These are phyloP conservation scores for Camelus dromedarius DNA, from an alignment of 2,113 vertebrate genomes.

Conservation along the genomic window DNA sequence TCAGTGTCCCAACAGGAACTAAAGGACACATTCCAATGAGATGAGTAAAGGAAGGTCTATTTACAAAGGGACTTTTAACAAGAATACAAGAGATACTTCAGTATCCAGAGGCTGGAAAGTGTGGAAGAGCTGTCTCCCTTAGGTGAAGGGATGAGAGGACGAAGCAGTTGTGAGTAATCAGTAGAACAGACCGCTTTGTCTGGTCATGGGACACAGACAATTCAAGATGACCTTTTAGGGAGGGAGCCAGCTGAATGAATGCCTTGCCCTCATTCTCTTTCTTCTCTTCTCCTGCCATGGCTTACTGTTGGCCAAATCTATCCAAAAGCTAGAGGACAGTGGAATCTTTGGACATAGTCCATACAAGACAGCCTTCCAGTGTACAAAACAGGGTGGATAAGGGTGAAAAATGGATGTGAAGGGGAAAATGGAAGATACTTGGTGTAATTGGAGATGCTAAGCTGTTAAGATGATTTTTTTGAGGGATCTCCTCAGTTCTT, in stretches of 20 bases:
- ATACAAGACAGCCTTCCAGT: not conserved
- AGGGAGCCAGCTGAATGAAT: not conserved
- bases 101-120: not conserved
- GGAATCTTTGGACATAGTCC: not conserved
- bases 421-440: not conserved
- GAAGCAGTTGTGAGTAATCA: not conserved
- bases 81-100: not conserved
- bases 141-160: not conserved
- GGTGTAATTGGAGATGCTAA: not conserved
- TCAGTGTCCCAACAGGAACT: not conserved
- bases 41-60: not conserved
- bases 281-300: not conserved
- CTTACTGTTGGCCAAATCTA: not conserved
- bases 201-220: not conserved
- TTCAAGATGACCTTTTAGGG: not conserved
- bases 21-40: not conserved
- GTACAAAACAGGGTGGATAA: not conserved
- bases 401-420: not conserved
- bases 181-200: not conserved
- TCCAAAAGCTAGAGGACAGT: not conserved
- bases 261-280: not conserved
- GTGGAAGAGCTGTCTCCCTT: not conserved
- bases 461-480: not conserved
- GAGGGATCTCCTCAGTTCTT: not conserved
- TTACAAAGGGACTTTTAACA: not conserved